Conservation (phyloP, 2,797 vertebrate genomes). For the Manis crassicaudata region DNA sequence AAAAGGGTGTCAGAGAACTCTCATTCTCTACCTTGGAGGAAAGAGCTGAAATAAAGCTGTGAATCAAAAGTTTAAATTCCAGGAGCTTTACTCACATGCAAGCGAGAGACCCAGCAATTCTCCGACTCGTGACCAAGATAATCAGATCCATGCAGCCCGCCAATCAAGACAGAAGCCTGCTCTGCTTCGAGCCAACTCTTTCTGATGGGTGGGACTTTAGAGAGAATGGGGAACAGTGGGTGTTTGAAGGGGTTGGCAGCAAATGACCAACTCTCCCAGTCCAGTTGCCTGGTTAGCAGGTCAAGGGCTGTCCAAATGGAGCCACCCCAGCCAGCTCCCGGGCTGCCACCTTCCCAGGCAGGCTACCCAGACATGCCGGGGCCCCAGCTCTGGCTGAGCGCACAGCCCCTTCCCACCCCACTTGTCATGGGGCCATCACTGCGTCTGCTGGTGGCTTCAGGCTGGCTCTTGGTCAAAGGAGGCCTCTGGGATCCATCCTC, state of each 20-base stretch:
- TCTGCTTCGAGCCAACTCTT: background rate
- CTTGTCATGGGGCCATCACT: background rate
- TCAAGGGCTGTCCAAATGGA: background rate
- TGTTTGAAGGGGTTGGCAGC: background rate
- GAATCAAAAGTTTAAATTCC: background rate
- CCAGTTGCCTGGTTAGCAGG: background rate
- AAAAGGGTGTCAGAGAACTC: background rate
- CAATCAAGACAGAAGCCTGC: background rate
- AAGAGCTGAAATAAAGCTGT: background rate
- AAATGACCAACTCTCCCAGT: background rate
- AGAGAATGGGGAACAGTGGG: too few relatives aligned
- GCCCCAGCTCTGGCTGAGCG: background rate
- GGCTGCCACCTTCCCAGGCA: rapidly evolving
- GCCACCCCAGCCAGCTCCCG: rapidly evolving
- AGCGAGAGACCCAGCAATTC: background rate
- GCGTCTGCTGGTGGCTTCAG: background rate
- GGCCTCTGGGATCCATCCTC: background rate
- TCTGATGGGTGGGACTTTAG: background rate
- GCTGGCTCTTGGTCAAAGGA: background rate
- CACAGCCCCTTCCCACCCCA: rapidly evolving
- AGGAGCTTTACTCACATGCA: background rate
- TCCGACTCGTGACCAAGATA: background rate
- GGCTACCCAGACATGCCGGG: background rate
- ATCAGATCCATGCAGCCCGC: background rate
- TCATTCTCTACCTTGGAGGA: background rate